Evolutionary conservation across 2,888 invertebrate species (phyloP).

Genomic region (Polylopha cassiicola): DNA sequence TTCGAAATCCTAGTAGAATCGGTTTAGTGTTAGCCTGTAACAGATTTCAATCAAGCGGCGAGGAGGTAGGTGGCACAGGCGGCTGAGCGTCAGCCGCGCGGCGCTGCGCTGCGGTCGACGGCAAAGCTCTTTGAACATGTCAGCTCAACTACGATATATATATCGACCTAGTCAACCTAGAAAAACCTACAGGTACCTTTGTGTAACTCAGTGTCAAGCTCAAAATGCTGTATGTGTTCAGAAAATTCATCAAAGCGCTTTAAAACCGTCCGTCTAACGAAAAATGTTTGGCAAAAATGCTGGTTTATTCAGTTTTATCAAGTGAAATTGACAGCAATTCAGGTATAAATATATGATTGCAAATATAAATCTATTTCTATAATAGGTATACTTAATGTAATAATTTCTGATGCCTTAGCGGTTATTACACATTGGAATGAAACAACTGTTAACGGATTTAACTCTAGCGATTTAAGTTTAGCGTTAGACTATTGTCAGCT

Average conservation of each 20-base stretch:
- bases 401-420: too few relatives aligned
- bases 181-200: conserved; percentile 47
- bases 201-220: conserved; percentile 26
- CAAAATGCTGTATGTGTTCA: conserved; percentile 25
- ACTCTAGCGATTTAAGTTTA: too few relatives aligned
- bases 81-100: conserved; percentile 27
- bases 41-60: conserved; percentile 32
- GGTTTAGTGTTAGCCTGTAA: neutral
- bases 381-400: too few relatives aligned
- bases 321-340: too few relatives aligned
- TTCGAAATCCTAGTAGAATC: neutral
- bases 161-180: conserved; percentile 29
- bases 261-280: too few relatives aligned
- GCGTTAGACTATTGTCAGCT: too few relatives aligned
- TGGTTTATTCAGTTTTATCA: too few relatives aligned
- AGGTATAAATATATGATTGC: too few relatives aligned
- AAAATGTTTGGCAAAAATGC: too few relatives aligned
- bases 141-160: conserved; percentile 32
- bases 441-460: too few relatives aligned
- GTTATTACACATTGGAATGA: too few relatives aligned
- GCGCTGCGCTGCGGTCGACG: conserved; percentile 45
- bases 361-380: too few relatives aligned
- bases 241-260: conserved; percentile 24
- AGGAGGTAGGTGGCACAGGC: conserved; percentile 16
- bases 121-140: conserved; percentile 62